Base-by-base conservation (phyloP, 2,888 invertebrate genomes). In the Pyralis farinalis region DNA sequence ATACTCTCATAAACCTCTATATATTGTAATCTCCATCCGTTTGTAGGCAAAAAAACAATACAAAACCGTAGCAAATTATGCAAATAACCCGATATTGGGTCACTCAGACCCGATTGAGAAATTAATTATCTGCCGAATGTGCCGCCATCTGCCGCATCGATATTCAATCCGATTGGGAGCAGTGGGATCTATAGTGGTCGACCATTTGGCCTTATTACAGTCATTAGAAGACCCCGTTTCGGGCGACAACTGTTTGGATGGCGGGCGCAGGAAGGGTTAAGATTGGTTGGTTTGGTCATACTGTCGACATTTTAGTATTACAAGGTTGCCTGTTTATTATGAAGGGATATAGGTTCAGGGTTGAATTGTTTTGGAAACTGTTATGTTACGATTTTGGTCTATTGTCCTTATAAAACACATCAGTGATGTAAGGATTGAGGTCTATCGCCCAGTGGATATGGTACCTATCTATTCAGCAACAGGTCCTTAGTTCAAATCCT, bases 111-210 rank as follows among this genome's bases (percentile, higher is more conserved):
- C 71, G 59, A 67, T 68, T 66, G 68, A 66, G 75, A 79, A 74
- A 85, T 85, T 83, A 85, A 85, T 85, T 84, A 84, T 83, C 78
- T 81, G 78, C 70, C 68, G 70, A 78, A 72, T 75, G 71, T 72
- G 71, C 63, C 63, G 76, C 81, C 85, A 83, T 83, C 85, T 84
- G 82, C 63, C 72, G 68, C 76, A 79, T 83, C 81, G 81, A 83
- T 85, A 84, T 85, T 84, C 82, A 80, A 86, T 84, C 76, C 74
- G 70, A 77, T 78, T 71, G 77, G 76, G 74, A 69, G 60, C 66
- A 64, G 66, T 68, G 59, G 62, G 46, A 48, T 54, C 46, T 45
- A 46, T 38, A 39, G 47, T 54, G 52, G 54, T 49, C 49, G 51
- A 42, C 63, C 60, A 58, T 49, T 53, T 59, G 63, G 56, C 62